These are phyloP conservation scores for Chymomyza caudatula DNA, from an alignment of 2,888 invertebrate species.

Conservation along the genomic window DNA sequence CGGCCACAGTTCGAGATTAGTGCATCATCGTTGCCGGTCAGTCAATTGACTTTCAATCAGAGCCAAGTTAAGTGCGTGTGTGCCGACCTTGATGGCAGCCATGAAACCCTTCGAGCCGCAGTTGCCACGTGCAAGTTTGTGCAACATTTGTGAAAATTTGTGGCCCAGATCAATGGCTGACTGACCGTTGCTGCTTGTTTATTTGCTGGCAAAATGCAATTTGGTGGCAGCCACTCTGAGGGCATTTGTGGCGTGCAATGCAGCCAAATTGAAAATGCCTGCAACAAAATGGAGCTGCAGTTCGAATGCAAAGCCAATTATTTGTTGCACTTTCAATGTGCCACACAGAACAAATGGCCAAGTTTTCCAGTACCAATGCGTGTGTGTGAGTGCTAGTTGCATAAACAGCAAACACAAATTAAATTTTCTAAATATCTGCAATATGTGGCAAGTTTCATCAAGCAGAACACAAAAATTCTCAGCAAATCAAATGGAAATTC, in stretches of 20 bases:
- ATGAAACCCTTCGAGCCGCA: no score
- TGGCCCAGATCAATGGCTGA: background rate
- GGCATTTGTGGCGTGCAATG: background rate
- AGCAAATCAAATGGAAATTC: conserved; percentile 48
- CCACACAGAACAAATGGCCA: background rate
- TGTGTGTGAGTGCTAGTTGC: background rate
- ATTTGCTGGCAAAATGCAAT: background rate
- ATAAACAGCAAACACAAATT: conserved; percentile 34
- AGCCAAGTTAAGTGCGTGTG: conserved; percentile 9
- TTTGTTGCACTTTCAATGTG: background rate
- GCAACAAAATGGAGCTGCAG: background rate
- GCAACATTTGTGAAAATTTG: conserved; percentile 13
- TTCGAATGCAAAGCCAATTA: background rate
- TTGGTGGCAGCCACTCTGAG: background rate
- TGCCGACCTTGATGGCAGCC: conserved; percentile 26
- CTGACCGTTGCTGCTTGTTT: background rate
- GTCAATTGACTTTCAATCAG: conserved; percentile 62
- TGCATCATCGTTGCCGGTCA: background rate
- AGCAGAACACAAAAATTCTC: conserved; percentile 12
- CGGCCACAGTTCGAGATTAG: conserved; percentile 2
- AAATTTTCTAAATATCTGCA: conserved; percentile 56
- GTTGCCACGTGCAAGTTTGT: background rate
- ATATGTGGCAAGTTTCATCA: conserved; percentile 11
- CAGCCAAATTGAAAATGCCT: background rate
- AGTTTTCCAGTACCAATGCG: no score